phyloP scores from a whole-genome alignment of 2,113 vertebrate genomes.

The Pithys albifrons region DNA sequence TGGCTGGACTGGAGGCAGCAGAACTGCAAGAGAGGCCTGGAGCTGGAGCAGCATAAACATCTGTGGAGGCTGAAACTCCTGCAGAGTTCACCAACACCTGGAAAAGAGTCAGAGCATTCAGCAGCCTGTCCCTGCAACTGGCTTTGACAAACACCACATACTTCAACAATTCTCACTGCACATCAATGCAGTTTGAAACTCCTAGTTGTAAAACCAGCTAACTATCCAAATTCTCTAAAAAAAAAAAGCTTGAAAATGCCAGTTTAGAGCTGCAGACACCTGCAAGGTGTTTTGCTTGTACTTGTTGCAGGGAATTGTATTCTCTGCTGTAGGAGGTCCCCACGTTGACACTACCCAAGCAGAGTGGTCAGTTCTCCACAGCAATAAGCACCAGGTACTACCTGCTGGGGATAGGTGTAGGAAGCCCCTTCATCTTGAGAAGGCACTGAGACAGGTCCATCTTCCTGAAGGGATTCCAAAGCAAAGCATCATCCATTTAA shows the following conservation, averaged over 20 bases:
- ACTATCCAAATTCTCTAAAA: background rate
- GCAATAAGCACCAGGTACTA: conserved; percentile 19
- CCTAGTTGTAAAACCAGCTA: background rate
- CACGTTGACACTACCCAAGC: background rate
- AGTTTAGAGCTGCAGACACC: background rate
- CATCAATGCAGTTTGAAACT: background rate
- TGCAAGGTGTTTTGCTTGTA: background rate
- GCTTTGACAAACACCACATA: background rate
- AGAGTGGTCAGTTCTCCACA: background rate
- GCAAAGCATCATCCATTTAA: background rate
- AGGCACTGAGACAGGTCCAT: conserved; percentile 67
- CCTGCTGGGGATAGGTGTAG: conserved; percentile 87
- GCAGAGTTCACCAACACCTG: conserved; percentile 84
- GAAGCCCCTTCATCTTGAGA: conserved; percentile 76
- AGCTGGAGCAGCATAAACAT: conserved; percentile 73
- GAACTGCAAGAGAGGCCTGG: conserved; percentile 79
- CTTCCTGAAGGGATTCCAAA: conserved; percentile 84
- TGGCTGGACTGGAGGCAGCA: conserved; percentile 71
- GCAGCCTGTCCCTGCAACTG: background rate
- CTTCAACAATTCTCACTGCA: background rate
- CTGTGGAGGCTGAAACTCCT: conserved; percentile 76
- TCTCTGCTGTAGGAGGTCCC: background rate
- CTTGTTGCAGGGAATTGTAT: background rate
- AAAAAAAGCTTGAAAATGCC: background rate
- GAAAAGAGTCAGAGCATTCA: conserved; percentile 23